Conservation (phyloP, 2,113 vertebrate genomes). For the Lagopus leucura region DNA sequence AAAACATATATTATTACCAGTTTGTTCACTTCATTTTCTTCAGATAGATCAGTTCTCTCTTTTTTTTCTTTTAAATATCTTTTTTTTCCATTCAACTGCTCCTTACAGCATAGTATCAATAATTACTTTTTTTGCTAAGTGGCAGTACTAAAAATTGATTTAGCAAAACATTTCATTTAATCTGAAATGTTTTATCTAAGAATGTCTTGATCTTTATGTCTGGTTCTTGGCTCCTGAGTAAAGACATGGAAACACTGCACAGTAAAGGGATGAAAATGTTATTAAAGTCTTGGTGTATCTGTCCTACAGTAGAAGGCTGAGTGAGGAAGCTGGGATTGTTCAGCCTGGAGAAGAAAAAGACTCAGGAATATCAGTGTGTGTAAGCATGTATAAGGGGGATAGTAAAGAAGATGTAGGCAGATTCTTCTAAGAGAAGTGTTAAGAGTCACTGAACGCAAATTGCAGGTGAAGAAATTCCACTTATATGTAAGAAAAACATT, state of each 20-base stretch:
- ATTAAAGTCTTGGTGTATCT: neutral
- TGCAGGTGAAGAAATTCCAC: neutral
- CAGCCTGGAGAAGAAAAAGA: neutral
- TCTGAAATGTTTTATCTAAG: neutral
- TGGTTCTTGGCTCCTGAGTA: neutral
- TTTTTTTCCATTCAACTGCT: neutral
- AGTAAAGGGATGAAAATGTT: neutral
- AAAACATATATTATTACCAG: neutral
- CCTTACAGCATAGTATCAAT: neutral
- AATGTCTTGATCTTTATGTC: neutral
- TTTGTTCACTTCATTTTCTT: neutral
- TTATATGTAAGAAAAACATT: neutral
- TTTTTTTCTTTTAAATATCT: neutral
- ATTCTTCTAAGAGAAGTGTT: neutral
- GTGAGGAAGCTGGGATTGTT: neutral
- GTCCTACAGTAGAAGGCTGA: fast-evolving
- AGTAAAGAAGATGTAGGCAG: neutral
- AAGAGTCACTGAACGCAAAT: neutral
- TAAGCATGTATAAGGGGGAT: neutral
- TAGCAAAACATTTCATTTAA: neutral
- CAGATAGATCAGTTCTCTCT: neutral
- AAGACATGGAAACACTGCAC: neutral
- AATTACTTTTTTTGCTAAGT: neutral
- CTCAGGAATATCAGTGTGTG: neutral
- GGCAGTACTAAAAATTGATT: neutral